phyloP scores from a whole-genome alignment of 2,797 vertebrate genomes.

The Buceros bicornis region DNA sequence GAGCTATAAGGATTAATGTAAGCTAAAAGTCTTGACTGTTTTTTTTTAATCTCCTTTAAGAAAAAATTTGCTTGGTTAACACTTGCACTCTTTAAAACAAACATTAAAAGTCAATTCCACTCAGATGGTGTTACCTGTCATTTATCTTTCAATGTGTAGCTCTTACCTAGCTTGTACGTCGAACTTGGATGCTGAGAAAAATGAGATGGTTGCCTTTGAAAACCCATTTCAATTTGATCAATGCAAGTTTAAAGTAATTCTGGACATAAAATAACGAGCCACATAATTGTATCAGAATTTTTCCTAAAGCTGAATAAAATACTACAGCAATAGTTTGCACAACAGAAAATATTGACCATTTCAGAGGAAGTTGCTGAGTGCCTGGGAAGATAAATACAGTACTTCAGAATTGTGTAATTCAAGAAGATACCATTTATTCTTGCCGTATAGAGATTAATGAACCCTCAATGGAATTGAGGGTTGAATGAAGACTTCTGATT shows the following conservation, averaged over 20 bases:
- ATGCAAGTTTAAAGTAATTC: neutral
- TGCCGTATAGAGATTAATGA: fast-evolving
- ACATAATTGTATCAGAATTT: neutral
- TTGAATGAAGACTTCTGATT: neutral
- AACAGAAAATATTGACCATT: neutral
- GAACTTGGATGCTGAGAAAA: neutral
- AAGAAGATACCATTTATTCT: neutral
- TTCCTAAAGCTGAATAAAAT: neutral
- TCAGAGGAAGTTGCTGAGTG: neutral
- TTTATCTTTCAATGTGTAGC: neutral
- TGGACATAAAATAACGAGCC: neutral
- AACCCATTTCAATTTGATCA: neutral
- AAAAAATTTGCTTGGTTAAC: neutral
- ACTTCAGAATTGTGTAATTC: fast-evolving
- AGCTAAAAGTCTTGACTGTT: neutral
- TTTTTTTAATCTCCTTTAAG: neutral
- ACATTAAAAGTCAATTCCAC: neutral
- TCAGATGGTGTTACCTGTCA: fast-evolving
- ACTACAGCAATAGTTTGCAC: neutral
- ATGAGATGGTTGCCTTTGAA: fast-evolving
- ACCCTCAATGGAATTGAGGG: neutral
- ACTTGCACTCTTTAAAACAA: neutral
- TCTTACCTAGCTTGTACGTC: neutral
- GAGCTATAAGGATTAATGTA: fast-evolving
- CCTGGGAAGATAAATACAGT: neutral